Conservation (phyloP, 1,140 invertebrate genomes). For the Calephelis nemesis region DNA sequence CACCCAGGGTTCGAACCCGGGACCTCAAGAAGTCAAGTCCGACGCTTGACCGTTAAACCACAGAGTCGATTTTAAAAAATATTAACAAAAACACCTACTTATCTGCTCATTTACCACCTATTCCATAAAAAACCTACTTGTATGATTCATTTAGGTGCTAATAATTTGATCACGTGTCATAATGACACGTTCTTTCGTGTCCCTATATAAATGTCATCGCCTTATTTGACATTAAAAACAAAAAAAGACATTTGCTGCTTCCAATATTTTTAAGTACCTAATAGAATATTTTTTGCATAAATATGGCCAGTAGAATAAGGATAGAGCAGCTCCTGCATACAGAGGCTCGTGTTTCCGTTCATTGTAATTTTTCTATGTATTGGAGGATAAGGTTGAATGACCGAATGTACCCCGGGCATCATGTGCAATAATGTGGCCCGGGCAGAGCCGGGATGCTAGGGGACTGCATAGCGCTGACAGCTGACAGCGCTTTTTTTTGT, state of each 20-base stretch:
- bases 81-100: too few relatives aligned
- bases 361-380: slow-evolving; percentile 16
- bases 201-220: too few relatives aligned
- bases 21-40: too few relatives aligned
- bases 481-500: not conserved
- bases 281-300: slow-evolving; percentile 6
- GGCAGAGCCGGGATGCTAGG: slow-evolving; percentile 1
- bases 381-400: slow-evolving; percentile 11
- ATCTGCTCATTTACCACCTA: too few relatives aligned
- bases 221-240: too few relatives aligned
- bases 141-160: too few relatives aligned
- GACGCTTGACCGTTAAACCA: too few relatives aligned
- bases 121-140: too few relatives aligned
- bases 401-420: slow-evolving; percentile 8
- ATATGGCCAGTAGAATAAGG: not conserved
- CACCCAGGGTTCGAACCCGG: too few relatives aligned
- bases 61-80: too few relatives aligned
- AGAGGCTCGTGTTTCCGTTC: slow-evolving; percentile 3
- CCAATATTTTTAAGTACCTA: not conserved
- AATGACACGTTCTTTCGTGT: too few relatives aligned
- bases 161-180: too few relatives aligned
- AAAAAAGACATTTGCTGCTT: not conserved
- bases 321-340: not conserved
- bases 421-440: slow-evolving; percentile 11
- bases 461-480: not conserved